Evolutionary conservation across 2,113 vertebrate species (phyloP), one percentile per base, ranked within the genome.

Genomic region (Miniopterus natalensis): DNA sequence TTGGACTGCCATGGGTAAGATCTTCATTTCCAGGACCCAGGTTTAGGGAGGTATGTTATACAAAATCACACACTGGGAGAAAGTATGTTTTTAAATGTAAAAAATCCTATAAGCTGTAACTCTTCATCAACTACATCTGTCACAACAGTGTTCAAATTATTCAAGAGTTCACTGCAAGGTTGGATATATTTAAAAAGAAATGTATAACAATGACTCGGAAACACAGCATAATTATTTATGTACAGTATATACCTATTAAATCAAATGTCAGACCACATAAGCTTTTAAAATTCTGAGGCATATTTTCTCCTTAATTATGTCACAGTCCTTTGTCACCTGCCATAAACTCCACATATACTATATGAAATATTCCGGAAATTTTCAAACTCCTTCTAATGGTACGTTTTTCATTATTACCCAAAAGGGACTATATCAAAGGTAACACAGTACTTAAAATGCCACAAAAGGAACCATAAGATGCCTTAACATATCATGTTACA

Each of bases 321-420:
- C 88, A 51, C 4, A 80, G 59, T 80, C 55, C 49, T 94, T 74
- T 96, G 96, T 75, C 57, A 94, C 31, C 45, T 96, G 42, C n/a
- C 63, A 93, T 63, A 96, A 96, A 86, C 85, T 47, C 49, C 73
- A 57, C 21, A 90, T 97, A 90, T 91, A 36, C 5, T 70, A 5
- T 53, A 96, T 81, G 55, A 97, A 92, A 73, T 80, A 94, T 4
- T 51, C 45, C 97, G 96, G 95, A 79, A 97, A 95, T 96, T 95
- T 77, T 96, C 84, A 96, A 94, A 90, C 57, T 94, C 57, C 27
- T 96, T 84, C 90, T 94, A 96, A 92, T 63, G 96, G 88, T 94
- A 95, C 96, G 23, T 95, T 98, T 98, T 98, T 98, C 97, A 98
- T 96, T 97, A 96, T 97, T 97, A 98, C 87, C 97, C 98, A 97